phyloP scores from a whole-genome alignment of 2,113 vertebrate species.

The Ranitomeya variabilis region DNA sequence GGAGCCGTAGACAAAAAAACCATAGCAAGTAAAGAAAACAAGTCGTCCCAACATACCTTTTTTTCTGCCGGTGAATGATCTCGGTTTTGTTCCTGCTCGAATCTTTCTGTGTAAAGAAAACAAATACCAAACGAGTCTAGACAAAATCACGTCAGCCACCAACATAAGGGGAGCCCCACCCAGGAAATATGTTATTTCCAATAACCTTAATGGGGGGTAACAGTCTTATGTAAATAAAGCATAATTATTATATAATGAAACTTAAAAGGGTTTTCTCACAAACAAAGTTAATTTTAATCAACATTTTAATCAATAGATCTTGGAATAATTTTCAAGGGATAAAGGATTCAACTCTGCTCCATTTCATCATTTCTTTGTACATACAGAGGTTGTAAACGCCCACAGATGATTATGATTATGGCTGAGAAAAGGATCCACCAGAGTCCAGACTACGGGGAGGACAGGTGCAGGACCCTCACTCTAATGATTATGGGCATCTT shows the following conservation, averaged over 20 bases:
- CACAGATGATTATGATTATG: too few relatives aligned
- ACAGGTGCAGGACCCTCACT: too few relatives aligned
- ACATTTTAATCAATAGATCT: too few relatives aligned
- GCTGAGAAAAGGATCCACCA: too few relatives aligned
- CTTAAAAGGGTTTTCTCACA: too few relatives aligned
- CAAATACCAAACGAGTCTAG: not conserved
- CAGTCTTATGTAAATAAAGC: not conserved
- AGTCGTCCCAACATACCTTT: not conserved
- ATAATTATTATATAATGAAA: not conserved
- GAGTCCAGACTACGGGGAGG: too few relatives aligned
- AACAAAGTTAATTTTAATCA: too few relatives aligned
- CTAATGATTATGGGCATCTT: too few relatives aligned
- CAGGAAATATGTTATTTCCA: not conserved
- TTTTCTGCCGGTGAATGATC: not conserved
- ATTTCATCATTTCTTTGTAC: too few relatives aligned
- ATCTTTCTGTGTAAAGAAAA: not conserved
- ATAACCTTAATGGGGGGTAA: not conserved
- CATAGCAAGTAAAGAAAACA: not conserved
- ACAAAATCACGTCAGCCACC: constrained; percentile 4
- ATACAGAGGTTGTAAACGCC: too few relatives aligned
- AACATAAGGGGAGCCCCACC: constrained; percentile 17
- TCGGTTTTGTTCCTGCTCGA: not conserved
- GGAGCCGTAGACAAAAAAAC: not conserved
- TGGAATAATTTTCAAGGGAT: too few relatives aligned
- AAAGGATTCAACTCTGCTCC: too few relatives aligned